Base-by-base conservation (phyloP, 2,797 vertebrate genomes). In the Acropternis orthonyx region DNA sequence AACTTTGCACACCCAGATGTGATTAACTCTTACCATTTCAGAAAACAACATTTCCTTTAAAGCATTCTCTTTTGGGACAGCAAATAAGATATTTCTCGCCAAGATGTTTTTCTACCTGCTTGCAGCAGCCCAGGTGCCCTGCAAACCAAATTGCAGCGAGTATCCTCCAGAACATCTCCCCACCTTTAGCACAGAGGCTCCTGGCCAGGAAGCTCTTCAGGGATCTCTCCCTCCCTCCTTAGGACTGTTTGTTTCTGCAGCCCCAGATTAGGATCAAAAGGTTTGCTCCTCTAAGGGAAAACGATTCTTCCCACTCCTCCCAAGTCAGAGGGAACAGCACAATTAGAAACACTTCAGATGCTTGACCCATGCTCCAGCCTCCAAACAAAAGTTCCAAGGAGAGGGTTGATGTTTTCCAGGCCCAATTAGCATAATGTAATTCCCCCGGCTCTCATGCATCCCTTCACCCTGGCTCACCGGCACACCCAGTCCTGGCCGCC, bases 401-500 rank as follows among this genome's bases (percentile, higher is more conserved):
- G 69, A 39, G 14, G 52, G 68, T 12, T 46, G 81, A 88, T 88
- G 68, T 90, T 96, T 95, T 94, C 89, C 88, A 88, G 93, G 92
- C 75, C 66, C 82, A 62, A 74, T 96, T 91, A 97, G 78, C 73
- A 51, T 72, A 61, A 72, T 37, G 71, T 95, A 96, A 97, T 97
- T 85, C 86, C 93, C 85, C 52, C 67, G 72, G 91, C 91, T 86
- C 79, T 84, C 75, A 6, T 71, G 84, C 79, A 55, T 48, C 81
- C 67, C 85, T 27, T 62, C 41, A 2, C n/a, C 54, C 27, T 3
- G 4, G 30, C 67, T 51, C 34, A 11, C 66, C 16, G 8, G 61
- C 4, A 3, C 52, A 48, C 15, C 75, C 46, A 1, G 17, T 24
- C 59, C 65, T 0, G 39, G 54, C 79, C 5, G 54, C 88, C 91